These are phyloP conservation scores for Halocynthia roretzi DNA, from an alignment of 23 tunicate species.

Conservation along the genomic window DNA sequence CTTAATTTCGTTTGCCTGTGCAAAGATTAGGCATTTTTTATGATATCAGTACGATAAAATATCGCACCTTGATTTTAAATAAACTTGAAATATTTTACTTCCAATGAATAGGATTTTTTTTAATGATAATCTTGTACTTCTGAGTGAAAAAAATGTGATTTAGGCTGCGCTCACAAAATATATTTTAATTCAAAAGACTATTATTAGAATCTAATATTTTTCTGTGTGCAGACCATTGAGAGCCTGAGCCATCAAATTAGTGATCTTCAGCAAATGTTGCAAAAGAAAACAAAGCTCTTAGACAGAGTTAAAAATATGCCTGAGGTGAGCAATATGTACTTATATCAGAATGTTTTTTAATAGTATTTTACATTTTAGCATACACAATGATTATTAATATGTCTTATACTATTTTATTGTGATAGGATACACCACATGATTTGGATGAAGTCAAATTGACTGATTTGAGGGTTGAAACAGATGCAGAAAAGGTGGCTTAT, in stretches of 20 bases:
- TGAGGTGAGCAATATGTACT: not conserved
- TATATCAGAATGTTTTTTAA: not conserved
- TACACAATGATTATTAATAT: conserved; percentile 1
- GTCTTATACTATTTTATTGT: not conserved
- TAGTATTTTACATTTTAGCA: not conserved
- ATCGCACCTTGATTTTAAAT: no score
- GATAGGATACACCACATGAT: not conserved
- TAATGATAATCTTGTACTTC: no score
- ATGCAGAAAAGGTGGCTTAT: conserved; percentile 4
- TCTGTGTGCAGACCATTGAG: conserved; percentile 6
- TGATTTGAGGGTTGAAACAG: not conserved
- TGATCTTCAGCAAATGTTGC: conserved; percentile 20
- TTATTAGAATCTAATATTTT: no score
- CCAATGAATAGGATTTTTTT: no score
- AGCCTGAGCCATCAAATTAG: conserved; percentile 36
- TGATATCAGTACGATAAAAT: no score
- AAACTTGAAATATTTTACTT: no score
- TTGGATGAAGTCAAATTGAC: not conserved
- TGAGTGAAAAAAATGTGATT: no score
- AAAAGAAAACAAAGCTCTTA: conserved; percentile 23
- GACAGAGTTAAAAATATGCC: conserved; percentile 9
- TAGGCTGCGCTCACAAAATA: no score
- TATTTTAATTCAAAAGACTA: no score
- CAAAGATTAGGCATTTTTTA: no score
- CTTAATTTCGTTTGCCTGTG: no score